These are phyloP conservation scores for Drosophila atroscutellata DNA, from an alignment of 2,888 invertebrate species.

Conservation along the genomic window DNA sequence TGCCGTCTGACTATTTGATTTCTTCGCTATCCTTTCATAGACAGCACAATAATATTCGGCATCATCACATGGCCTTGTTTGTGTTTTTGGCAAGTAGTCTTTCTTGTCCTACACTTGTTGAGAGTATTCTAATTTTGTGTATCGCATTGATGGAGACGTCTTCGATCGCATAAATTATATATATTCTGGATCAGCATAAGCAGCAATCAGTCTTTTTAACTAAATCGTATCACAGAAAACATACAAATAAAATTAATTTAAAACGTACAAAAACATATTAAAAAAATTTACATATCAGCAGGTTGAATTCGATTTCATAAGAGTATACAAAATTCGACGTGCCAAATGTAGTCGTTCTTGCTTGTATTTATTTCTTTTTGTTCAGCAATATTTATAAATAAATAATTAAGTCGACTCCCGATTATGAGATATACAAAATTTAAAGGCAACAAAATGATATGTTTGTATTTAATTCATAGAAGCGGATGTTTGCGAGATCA, in stretches of 20 bases:
- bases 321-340: not conserved
- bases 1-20: slow-evolving; percentile 10
- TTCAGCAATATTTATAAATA: slow-evolving; percentile 11
- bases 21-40: slow-evolving; percentile 26
- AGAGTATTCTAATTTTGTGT: not conserved
- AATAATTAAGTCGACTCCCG: slow-evolving; percentile 7
- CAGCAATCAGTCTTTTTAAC: not conserved
- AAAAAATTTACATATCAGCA: not conserved
- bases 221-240: not conserved
- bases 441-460: not conserved
- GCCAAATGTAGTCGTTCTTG: not conserved
- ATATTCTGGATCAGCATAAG: not conserved
- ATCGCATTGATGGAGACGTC: not conserved
- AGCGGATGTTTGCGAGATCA: not conserved
- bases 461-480: not conserved
- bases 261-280: not conserved
- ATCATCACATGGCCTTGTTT: slow-evolving; percentile 10
- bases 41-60: slow-evolving; percentile 21
- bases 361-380: not conserved
- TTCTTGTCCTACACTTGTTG: not conserved
- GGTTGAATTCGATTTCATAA: not conserved
- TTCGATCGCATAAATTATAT: not conserved
- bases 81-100: slow-evolving; percentile 6
- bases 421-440: not conserved
- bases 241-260: not conserved